phyloP scores from a whole-genome alignment of 2,888 invertebrate species.

The Colletes collaris region DNA sequence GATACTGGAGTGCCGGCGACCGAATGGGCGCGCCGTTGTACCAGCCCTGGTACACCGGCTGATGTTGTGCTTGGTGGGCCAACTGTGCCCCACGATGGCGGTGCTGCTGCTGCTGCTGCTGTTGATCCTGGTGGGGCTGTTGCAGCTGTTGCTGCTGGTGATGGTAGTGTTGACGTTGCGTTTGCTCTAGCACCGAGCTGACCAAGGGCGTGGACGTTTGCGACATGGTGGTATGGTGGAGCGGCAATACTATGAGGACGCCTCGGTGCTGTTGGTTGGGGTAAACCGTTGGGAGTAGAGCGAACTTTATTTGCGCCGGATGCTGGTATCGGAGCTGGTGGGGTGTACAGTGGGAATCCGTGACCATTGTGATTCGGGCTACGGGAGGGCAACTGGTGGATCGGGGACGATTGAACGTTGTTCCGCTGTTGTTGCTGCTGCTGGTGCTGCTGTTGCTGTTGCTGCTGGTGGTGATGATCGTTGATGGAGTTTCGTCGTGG shows the following conservation, averaged over 20 bases:
- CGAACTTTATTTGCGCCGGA: constrained; percentile 79
- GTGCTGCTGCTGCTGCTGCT: constrained; percentile 52
- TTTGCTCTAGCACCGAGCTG: constrained; percentile 72
- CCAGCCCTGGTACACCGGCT: constrained; percentile 65
- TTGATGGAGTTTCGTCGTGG: constrained; percentile 68
- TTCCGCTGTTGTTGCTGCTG: constrained; percentile 68
- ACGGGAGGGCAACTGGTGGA: constrained; percentile 75
- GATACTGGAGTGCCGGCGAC: constrained; percentile 77
- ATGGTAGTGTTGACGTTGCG: constrained; percentile 55
- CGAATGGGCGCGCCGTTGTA: constrained; percentile 71
- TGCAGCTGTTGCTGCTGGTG: constrained; percentile 53
- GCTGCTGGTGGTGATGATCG: constrained; percentile 73
- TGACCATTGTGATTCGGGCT: constrained; percentile 80
- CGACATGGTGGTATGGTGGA: constrained; percentile 82
- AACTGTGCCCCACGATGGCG: constrained; percentile 57
- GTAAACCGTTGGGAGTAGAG: constrained; percentile 79
- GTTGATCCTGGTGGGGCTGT: constrained; percentile 51
- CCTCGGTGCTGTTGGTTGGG: constrained; percentile 79
- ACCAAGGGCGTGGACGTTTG: constrained; percentile 83
- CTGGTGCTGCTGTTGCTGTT: constrained; percentile 51
- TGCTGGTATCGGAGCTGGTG: constrained; percentile 83
- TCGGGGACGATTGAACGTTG: constrained; percentile 75
- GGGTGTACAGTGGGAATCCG: constrained; percentile 85
- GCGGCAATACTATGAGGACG: constrained; percentile 85
- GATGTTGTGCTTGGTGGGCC: constrained; percentile 61